These are phyloP conservation scores for Ariolimax columbianus DNA, from an alignment of 2,888 invertebrate genomes.

Conservation along the genomic window DNA sequence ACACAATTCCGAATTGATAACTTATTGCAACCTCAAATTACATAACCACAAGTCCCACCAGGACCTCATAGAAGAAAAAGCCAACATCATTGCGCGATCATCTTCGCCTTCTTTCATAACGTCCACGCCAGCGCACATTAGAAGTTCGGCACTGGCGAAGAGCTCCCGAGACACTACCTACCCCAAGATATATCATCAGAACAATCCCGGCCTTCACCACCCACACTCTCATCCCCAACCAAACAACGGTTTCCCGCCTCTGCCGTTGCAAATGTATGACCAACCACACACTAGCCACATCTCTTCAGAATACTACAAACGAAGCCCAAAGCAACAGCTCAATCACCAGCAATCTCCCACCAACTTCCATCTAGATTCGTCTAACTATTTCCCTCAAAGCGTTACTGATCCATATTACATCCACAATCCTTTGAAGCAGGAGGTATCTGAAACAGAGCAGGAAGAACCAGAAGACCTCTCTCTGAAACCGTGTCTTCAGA, in stretches of 20 bases:
- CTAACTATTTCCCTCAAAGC: not conserved
- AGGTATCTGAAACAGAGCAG: slow-evolving; percentile 44
- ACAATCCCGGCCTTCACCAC: not conserved
- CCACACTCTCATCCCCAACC: not conserved
- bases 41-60: not conserved
- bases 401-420: not conserved
- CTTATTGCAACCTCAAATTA: not conserved
- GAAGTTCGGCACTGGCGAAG: not conserved
- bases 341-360: not conserved
- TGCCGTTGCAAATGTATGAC: not conserved
- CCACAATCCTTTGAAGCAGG: not conserved
- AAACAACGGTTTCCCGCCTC: not conserved
- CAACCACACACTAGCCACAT: not conserved
- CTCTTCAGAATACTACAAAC: not conserved
- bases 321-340: not conserved
- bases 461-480: slow-evolving; percentile 67
- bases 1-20: not conserved
- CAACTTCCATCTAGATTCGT: not conserved
- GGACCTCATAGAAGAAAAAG: not conserved
- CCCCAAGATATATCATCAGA: not conserved
- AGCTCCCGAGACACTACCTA: not conserved
- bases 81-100: not conserved
- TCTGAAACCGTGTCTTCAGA: slow-evolving; percentile 48
- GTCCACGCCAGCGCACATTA: not conserved
- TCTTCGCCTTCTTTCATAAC: not conserved